Percentiles rank a stretch among this genome's conserved stretches.
These are phyloP conservation scores for Saccostrea echinata DNA, from an alignment of 1,140 invertebrate genomes.

Conservation along the genomic window DNA sequence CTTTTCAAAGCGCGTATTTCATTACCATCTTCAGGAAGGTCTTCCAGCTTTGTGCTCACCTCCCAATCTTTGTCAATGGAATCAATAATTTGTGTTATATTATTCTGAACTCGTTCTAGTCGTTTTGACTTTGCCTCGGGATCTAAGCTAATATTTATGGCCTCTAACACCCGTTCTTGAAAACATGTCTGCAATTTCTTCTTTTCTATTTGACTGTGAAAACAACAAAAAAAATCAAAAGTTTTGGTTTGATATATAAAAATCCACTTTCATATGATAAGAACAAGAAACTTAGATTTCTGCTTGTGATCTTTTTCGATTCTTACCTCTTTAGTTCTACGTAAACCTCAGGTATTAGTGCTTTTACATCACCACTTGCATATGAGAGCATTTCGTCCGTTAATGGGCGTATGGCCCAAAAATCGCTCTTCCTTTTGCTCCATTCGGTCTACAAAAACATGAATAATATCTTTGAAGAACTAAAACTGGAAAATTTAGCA, in stretches of 20 bases:
- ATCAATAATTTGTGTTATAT: not conserved
- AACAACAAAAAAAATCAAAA: no score
- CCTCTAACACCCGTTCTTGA: not conserved
- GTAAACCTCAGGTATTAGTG: constrained; percentile 92
- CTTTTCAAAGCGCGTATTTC: not conserved
- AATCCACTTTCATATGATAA: no score
- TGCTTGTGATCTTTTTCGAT: no score
- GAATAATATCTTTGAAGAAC: no score
- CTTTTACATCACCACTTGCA: constrained; percentile 92
- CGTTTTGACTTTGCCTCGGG: not conserved
- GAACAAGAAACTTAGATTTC: no score
- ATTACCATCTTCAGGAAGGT: not conserved
- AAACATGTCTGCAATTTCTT: not conserved
- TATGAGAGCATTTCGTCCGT: constrained; percentile 95
- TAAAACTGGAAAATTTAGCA: no score
- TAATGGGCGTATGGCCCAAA: constrained; percentile 93
- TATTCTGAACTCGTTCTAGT: not conserved
- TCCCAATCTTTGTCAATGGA: not conserved
- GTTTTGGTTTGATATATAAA: no score
- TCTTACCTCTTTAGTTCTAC: constrained; percentile 85
- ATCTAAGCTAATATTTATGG: not conserved
- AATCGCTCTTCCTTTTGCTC: constrained; percentile 92
- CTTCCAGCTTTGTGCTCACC: not conserved
- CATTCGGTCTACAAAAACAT: constrained; percentile 79
- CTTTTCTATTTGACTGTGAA: not conserved